These are phyloP conservation scores for Empidonax traillii DNA, from an alignment of 2,113 vertebrate species.

Conservation along the genomic window DNA sequence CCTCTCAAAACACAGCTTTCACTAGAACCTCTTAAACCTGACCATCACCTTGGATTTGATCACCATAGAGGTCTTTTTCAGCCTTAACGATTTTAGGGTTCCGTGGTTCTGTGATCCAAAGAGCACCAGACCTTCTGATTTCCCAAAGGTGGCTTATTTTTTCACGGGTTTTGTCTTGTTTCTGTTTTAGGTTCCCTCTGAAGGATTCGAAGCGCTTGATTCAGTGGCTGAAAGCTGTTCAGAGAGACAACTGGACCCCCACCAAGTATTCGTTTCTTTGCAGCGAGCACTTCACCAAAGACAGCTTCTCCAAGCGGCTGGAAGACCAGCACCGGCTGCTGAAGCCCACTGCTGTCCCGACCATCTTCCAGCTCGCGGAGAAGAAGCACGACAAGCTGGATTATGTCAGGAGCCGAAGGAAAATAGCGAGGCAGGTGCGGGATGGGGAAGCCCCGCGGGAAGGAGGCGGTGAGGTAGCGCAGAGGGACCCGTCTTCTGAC, in stretches of 20 bases:
- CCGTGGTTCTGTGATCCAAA: not conserved
- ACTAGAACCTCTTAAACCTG: not conserved
- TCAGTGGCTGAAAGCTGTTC: conserved; percentile 81
- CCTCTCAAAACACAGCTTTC: not conserved
- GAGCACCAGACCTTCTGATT: not conserved
- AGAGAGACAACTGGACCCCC: conserved; percentile 83
- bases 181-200: conserved; percentile 76
- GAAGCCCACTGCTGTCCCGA: conserved; percentile 81
- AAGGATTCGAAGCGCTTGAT: conserved; percentile 80
- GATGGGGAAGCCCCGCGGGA: conserved; percentile 39
- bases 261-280: conserved; percentile 85
- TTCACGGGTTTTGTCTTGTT: not conserved
- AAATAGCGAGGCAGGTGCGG: conserved; percentile 38
- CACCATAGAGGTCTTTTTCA: not conserved
- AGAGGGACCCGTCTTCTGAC: not conserved
- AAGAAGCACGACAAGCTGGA: conserved; percentile 54
- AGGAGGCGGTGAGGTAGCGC: conserved; percentile 26
- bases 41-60: not conserved
- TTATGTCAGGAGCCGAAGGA: conserved; percentile 66
- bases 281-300: conserved; percentile 84
- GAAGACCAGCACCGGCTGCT: conserved; percentile 80
- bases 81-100: not conserved
- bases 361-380: conserved; percentile 77
- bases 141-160: not conserved
- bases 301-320: conserved; percentile 78